Conservation (phyloP, 2,797 vertebrate species). For the Paramormyrops hopkinsi region DNA sequence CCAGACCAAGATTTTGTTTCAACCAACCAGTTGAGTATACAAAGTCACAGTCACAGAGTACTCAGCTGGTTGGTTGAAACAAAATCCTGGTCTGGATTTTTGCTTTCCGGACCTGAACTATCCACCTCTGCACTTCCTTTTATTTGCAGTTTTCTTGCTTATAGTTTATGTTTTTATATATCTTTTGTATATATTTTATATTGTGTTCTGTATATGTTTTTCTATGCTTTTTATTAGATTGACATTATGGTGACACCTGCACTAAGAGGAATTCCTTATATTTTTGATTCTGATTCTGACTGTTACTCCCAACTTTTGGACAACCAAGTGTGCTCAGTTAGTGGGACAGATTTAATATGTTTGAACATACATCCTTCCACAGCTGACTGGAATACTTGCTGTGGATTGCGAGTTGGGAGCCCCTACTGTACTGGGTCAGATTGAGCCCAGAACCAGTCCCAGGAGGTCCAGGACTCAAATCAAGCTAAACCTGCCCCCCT, state of each 20-base stretch:
- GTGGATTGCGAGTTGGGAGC: not conserved
- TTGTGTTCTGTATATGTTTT: not conserved
- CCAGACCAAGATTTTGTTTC: not conserved
- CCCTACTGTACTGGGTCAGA: not conserved
- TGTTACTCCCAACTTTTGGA: not conserved
- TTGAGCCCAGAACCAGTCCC: not conserved
- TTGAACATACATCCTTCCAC: not conserved
- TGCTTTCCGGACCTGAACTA: not conserved
- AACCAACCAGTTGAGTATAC: not conserved
- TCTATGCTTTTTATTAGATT: not conserved
- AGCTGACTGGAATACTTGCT: not conserved
- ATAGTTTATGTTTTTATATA: not conserved
- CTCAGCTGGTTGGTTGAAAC: not conserved
- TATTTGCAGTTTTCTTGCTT: not conserved
- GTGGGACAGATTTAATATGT: not conserved
- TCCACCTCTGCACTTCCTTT: not conserved
- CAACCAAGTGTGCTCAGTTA: not conserved
- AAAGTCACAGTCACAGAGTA: not conserved
- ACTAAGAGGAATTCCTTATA: not conserved
- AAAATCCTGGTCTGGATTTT: not conserved
- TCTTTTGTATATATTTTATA: not conserved
- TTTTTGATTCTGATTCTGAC: not conserved
- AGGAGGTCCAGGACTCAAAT: not conserved
- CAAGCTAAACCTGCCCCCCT: not conserved
- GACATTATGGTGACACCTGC: not conserved